A percentile compares a stretch with the other conserved stretches of the same genome.
phyloP scores from a whole-genome alignment of 2,113 vertebrate genomes.

The Polypterus bichir region DNA sequence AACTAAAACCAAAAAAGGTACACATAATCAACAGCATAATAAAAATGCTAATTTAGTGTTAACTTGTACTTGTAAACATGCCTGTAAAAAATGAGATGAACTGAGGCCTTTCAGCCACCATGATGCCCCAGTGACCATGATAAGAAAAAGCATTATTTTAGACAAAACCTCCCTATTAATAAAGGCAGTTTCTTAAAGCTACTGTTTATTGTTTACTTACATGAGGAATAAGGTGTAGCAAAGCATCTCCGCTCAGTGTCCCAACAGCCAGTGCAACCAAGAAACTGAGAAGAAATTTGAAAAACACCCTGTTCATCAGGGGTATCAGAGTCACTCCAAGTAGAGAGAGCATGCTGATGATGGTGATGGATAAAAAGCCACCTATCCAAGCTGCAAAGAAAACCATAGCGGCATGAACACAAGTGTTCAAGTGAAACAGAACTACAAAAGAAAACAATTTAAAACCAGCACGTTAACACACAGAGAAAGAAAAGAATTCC shows the following conservation, averaged over 20 bases:
- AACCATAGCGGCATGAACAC: conserved; percentile 3
- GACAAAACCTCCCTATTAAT: no score
- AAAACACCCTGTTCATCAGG: conserved; percentile 84
- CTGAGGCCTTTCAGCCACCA: no score
- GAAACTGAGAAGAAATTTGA: conserved; percentile 94
- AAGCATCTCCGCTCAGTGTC: conserved; percentile 88
- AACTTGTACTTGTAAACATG: no score
- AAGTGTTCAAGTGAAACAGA: neutral
- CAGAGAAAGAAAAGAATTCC: no score
- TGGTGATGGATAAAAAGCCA: conserved; percentile 80
- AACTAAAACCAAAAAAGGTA: no score
- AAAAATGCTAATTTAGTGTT: no score
- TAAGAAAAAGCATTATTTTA: no score
- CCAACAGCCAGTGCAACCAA: conserved; percentile 90
- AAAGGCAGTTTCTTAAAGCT: no score
- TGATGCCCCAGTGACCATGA: no score
- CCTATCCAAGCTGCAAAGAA: conserved; percentile 75
- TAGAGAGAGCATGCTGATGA: conserved; percentile 88
- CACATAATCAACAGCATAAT: no score
- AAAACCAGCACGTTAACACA: neutral
- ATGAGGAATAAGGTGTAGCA: conserved; percentile 91
- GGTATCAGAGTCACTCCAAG: conserved; percentile 81
- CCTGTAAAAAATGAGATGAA: no score
- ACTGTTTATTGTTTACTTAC: conserved; percentile 49
- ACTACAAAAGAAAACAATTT: neutral